Conservation (phyloP, 2,888 invertebrate genomes). For the Polyommatus icarus region DNA sequence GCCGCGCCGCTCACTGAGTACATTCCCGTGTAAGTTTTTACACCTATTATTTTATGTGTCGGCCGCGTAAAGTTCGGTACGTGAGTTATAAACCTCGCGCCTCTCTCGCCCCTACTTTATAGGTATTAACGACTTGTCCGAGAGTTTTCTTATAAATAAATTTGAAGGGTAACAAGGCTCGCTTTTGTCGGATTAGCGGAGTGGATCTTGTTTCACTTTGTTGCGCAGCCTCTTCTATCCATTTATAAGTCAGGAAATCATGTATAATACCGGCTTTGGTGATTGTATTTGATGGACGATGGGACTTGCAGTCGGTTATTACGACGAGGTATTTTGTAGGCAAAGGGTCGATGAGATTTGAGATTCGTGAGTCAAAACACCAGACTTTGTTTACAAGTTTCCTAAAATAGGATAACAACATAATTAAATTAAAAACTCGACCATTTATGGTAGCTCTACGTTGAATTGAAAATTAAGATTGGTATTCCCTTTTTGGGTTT, state of each 20-base stretch:
- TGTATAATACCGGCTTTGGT: slow-evolving; percentile 44
- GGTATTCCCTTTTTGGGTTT: background rate
- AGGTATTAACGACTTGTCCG: slow-evolving; percentile 81
- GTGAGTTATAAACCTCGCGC: slow-evolving; percentile 81
- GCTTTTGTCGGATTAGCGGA: slow-evolving; percentile 81
- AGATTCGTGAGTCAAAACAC: background rate
- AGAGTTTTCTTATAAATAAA: slow-evolving; percentile 82
- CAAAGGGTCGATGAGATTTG: background rate
- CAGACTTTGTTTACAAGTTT: background rate
- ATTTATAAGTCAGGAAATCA: slow-evolving; percentile 69
- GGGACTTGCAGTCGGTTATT: background rate
- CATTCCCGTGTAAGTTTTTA: slow-evolving; percentile 81
- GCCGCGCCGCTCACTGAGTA: slow-evolving; percentile 75
- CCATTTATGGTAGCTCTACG: background rate
- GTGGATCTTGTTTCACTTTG: slow-evolving; percentile 81
- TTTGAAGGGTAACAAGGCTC: slow-evolving; percentile 81
- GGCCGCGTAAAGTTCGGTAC: slow-evolving; percentile 81
- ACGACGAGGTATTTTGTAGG: background rate
- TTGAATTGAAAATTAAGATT: background rate
- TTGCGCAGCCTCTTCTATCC: slow-evolving; percentile 73
- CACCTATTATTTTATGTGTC: slow-evolving; percentile 82
- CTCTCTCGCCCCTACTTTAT: slow-evolving; percentile 81
- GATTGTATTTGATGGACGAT: slow-evolving; percentile 22
- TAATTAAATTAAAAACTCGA: background rate
- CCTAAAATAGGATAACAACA: background rate